phyloP scores from a whole-genome alignment of 64 coral and sea anemone genomes.

The Pocillopora verrucosa region DNA sequence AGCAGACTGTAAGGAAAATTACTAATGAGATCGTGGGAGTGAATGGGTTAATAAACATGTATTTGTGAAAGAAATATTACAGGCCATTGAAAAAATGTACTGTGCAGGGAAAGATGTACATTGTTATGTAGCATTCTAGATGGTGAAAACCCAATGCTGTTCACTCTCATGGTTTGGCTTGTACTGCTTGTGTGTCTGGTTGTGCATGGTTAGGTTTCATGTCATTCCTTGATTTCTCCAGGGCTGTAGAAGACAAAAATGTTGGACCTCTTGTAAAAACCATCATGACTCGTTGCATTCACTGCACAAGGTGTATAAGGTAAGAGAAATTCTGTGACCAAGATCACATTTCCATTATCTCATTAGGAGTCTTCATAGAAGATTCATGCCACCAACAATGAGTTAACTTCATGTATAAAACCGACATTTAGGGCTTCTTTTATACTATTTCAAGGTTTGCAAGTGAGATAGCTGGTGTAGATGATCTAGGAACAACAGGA shows the following conservation, averaged over 20 bases:
- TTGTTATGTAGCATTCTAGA: no score
- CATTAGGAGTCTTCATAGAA: not conserved
- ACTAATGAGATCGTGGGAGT: no score
- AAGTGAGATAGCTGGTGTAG: conserved; percentile 97
- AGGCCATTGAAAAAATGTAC: no score
- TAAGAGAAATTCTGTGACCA: not conserved
- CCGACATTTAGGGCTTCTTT: not conserved
- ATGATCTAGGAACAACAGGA: conserved; percentile 96
- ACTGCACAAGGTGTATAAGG: conserved; percentile 99
- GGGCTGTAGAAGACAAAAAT: conserved; percentile 99
- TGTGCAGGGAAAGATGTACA: no score
- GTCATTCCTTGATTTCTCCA: conserved; percentile 3
- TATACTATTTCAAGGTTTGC: conserved; percentile 54
- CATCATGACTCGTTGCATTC: conserved; percentile 99
- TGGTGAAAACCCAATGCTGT: no score
- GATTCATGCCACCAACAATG: not conserved
- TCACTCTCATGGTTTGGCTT: no score
- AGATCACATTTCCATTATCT: no score
- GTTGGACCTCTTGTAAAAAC: conserved; percentile 95
- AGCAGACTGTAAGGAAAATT: no score
- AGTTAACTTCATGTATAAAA: not conserved
- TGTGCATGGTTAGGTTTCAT: not conserved
- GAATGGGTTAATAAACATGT: no score
- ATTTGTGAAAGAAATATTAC: no score
- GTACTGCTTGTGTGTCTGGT: not conserved